Base-by-base conservation (phyloP, 2,113 vertebrate species). In the Menura novaehollandiae region DNA sequence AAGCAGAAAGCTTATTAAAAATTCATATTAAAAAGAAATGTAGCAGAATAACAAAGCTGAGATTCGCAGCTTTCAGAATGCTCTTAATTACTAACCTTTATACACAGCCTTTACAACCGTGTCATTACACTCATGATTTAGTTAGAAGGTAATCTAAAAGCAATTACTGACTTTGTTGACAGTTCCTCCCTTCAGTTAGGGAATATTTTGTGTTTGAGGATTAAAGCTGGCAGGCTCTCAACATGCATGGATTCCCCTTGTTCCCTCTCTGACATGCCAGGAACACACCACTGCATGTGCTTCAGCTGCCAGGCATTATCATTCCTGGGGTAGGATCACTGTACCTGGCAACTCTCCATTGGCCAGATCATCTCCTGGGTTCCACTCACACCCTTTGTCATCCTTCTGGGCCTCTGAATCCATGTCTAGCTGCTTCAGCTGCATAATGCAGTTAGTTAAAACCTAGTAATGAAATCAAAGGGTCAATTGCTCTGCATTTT, bases 401-500 rank as follows among this genome's bases (percentile, higher is more conserved):
- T 85, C 84, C 74, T 86, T 93, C 39, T 85, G 94, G 67, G 47
- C 76, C 81, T 98, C 71, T 11, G 94, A 95, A 87, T 97, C 97
- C 46, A 97, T 90, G 32, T 99, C 99, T 2, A 99, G 96, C 88
- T 97, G 97, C 76, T 98, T 98, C 89, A 99, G 93, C 93, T 99
- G 99, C 82, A 98, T 98, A 86, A 99, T 98, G 87, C 99, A 99
- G 73, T 99, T 98, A 32, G 98, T 99, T 97, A 99, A 97, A 92
- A 99, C 99, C 99, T 99, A 97, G 69, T 26, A 72, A 85, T 62
- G 52, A 76, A 96, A 94, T 14, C 56, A 96, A 66, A 78, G 30
- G 9, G 17, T 89, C 58, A 37, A 28, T 4, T 2, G 18, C 64
- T 75, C 47, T 17, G 51, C 28, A 32, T 82, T 93, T 60, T 13